Base-by-base conservation (phyloP, 2,888 invertebrate species). In the Aphidoletes aphidimyza region DNA sequence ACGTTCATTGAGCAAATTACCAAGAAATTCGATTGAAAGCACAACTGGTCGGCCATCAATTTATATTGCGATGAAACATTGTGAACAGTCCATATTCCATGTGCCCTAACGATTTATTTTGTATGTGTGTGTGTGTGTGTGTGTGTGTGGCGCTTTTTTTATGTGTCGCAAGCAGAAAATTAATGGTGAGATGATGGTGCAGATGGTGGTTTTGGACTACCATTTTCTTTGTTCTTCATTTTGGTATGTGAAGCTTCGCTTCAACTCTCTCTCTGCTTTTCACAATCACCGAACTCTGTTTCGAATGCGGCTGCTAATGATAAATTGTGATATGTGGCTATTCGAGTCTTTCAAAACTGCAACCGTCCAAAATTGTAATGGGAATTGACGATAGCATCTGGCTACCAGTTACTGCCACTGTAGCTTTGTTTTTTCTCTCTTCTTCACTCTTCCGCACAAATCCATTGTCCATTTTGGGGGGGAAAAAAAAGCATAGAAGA, bases 251-350 rank as follows among this genome's bases (percentile, higher is more conserved):
- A 47, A 2, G 54, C 22, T 11, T 3, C 3, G 54, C 11, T 26
- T 47, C 2, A 2, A 11, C 47, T 11, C 47, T 11, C 47, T 47
- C 47, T 11, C 11, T 47, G 11, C 8, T 8, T 8, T 39, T 11
- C 47, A 19, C 8, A 11, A 3, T 47, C 9, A 47, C 2, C 19
- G 54, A 54, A 54, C n/a, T 54, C 22, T 5, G 54, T n/a, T 54
- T 54, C 54, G 54, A 54, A 54, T 54, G 26, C 14, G 54, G 54
- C 54, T 54, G 54, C 54, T 54, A 54, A 54, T 54, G 54, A 54
- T 54, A 54, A 54, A 54, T 54, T 22, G 54, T 54, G 54, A 54
- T 54, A 54, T 54, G 54, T 54, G 54, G 54, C 54, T 8, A 54
- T 8, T 54, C 54, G 47, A 47, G 47, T 47, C 47, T 47, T 19